phyloP scores from a whole-genome alignment of 2,797 vertebrate species.

The Sebastes reedi region DNA sequence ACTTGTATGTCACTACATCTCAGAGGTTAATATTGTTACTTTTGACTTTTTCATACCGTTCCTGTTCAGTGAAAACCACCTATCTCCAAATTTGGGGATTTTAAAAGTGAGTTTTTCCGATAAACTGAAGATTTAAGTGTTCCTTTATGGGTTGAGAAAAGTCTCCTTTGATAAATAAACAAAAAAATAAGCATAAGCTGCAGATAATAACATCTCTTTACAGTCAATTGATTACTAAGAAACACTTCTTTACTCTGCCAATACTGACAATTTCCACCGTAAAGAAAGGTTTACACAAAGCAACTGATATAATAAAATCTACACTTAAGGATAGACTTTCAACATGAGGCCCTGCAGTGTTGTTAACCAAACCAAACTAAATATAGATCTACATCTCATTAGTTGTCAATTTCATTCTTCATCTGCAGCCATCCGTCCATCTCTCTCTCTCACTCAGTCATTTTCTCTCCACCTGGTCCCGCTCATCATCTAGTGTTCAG shows the following conservation, averaged over 20 bases:
- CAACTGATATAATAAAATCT: background rate
- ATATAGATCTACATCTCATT: slow-evolving; percentile 15
- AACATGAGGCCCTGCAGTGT: background rate
- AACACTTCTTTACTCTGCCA: background rate
- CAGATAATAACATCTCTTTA: background rate
- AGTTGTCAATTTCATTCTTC: slow-evolving; percentile 4
- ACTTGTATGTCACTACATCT: rapidly evolving
- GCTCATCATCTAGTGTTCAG: slow-evolving; percentile 35
- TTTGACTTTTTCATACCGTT: background rate
- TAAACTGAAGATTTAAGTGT: background rate
- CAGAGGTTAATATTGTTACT: background rate
- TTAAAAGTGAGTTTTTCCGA: background rate
- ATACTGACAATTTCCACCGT: background rate
- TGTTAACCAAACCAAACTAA: slow-evolving; percentile 25
- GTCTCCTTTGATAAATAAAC: too few species aligned
- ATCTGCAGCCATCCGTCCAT: background rate
- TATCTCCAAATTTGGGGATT: too few species aligned
- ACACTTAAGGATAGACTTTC: background rate
- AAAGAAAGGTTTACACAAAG: background rate
- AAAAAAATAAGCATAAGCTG: too few species aligned
- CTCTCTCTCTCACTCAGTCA: background rate
- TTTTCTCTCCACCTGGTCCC: slow-evolving; percentile 28
- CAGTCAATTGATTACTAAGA: background rate
- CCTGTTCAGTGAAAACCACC: too few species aligned
- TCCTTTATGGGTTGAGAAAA: background rate